A percentile compares a stretch with the other conserved stretches of the same genome.
These are phyloP conservation scores for Steinernema scapterisci DNA, from an alignment of 2,888 invertebrate species.

Conservation along the genomic window DNA sequence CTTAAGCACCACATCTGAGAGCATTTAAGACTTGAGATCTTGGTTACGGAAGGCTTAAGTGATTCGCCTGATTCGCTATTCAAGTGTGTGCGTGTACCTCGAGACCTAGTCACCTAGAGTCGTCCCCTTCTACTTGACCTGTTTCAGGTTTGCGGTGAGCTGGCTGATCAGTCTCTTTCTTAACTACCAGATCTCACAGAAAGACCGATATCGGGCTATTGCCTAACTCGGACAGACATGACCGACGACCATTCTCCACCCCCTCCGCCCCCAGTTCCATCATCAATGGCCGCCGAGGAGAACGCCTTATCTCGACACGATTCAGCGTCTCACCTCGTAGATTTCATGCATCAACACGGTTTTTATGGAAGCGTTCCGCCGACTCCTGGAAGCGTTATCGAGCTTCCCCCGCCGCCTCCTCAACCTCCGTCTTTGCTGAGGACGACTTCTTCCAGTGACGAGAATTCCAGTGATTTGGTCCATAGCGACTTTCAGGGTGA, in stretches of 20 bases:
- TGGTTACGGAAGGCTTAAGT: too few species aligned
- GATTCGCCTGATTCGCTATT: too few species aligned
- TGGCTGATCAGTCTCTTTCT: too few species aligned
- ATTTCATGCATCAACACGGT: slow-evolving; percentile 15
- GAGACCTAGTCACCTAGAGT: too few species aligned
- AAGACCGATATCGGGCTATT: too few species aligned
- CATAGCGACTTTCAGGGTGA: neutral
- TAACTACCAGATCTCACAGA: too few species aligned
- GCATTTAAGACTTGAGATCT: too few species aligned
- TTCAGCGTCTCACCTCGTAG: neutral
- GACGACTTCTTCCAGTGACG: neutral
- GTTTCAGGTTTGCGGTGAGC: too few species aligned
- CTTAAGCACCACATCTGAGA: too few species aligned
- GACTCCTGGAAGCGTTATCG: neutral
- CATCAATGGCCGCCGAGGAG: neutral
- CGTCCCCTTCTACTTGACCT: too few species aligned
- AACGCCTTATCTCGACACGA: neutral
- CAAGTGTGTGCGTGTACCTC: too few species aligned
- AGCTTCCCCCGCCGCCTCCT: slow-evolving; percentile 16
- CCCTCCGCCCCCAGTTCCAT: neutral
- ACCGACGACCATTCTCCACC: slow-evolving; percentile 1
- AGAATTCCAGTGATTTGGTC: slow-evolving; percentile 6
- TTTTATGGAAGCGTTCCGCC: neutral
- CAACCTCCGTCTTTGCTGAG: neutral
- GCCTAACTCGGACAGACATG: too few species aligned